Evolutionary conservation across 2,888 invertebrate genomes (phyloP), one percentile per base, ranked within the genome.

Genomic region (Mechanitis messenoides): DNA sequence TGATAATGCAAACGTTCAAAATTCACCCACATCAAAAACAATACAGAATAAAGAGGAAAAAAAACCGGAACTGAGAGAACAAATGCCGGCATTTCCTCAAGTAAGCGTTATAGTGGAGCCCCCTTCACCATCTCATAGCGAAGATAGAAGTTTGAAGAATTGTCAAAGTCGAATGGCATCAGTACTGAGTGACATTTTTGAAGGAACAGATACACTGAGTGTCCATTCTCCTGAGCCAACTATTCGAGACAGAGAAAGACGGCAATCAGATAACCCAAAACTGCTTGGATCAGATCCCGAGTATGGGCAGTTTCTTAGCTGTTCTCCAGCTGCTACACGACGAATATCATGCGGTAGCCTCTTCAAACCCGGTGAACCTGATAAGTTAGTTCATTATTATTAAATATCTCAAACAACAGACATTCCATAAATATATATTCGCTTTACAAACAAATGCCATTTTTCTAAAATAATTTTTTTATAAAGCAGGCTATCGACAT

Each of bases 321-420:
- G 93, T 74, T 95, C 96, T 1, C 95, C 96, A 3, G 95, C 96
- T 60, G 96, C 97, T 9, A 96, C 96, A 6, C 92, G 97, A 67
- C 91, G 97, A 70, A 97, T 98, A 78, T 97, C 97, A 68, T 96
- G 96, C 80, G 97, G 97, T 64, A 97, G 96, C 75, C 93, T 96
- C 69, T 92, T 97, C 75, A 97, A 95, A 79, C 93, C 93, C 3
- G 92, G 92, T 54, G 94, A 93, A 77, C 91, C 92, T 31, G 88
- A 91, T 66, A 92, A 92, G 92, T 92, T 81, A 91, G 90, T 80
- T 47, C 12, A 56, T 45, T 56, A 58, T 58, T 56, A 46, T 33
- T 54, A 35, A 5, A 35, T 35, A 6, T 5, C 3, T 35, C 35
- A 35, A 35, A 20, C 20, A 20, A 20, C 20, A 20, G 0, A 20